phyloP scores from a whole-genome alignment of 1,140 invertebrate genomes.

The Meloidogyne chitwoodi region DNA sequence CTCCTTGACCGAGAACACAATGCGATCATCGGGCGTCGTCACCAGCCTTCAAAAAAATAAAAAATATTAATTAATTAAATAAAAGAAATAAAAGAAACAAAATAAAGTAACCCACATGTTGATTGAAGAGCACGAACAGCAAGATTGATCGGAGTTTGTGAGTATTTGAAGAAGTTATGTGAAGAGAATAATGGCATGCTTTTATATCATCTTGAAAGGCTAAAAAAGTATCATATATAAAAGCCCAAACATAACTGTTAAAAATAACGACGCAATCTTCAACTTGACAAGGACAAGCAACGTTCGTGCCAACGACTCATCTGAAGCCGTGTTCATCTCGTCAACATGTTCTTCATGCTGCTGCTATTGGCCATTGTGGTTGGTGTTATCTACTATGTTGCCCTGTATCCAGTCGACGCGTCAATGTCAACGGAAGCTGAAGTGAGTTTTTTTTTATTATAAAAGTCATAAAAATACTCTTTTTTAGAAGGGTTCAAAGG shows the following conservation, averaged over 20 bases:
- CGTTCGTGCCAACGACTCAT: not conserved
- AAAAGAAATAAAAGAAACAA: not conserved
- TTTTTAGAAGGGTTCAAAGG: not conserved
- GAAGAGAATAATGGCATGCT: not conserved
- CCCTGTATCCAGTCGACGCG: not conserved
- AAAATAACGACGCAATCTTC: too few species aligned
- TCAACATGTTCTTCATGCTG: not conserved
- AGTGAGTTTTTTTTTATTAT: not conserved
- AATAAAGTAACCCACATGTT: not conserved
- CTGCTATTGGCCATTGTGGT: not conserved
- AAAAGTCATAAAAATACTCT: too few species aligned
- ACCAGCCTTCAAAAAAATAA: not conserved
- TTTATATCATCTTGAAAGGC: too few species aligned
- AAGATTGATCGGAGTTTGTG: not conserved
- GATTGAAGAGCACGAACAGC: not conserved
- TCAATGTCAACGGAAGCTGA: not conserved
- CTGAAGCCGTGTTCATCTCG: not conserved
- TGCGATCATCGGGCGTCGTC: not conserved
- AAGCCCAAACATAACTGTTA: too few species aligned
- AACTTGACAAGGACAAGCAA: not conserved
- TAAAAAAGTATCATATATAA: too few species aligned
- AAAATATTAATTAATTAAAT: not conserved
- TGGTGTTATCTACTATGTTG: not conserved
- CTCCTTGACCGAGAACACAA: not conserved
- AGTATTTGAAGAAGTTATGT: not conserved